These are phyloP conservation scores for Capreolus pygargus DNA, from an alignment of 2,113 vertebrate genomes.

Conservation along the genomic window DNA sequence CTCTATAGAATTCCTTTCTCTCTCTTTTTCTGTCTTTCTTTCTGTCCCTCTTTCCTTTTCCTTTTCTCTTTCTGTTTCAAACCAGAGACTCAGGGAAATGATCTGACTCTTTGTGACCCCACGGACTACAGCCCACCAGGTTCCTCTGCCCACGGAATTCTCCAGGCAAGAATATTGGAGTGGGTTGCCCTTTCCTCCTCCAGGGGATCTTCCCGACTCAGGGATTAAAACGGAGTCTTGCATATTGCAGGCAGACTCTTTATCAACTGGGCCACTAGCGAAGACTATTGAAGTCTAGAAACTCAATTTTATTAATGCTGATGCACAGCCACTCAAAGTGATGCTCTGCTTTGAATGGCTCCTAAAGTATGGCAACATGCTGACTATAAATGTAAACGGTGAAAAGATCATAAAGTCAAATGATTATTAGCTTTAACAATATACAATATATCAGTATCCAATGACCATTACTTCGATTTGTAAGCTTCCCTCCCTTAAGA, in stretches of 20 bases:
- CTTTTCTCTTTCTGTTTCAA: neutral
- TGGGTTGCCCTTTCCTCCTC: neutral
- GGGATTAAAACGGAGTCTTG: neutral
- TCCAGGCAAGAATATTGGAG: neutral
- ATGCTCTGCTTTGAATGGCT: neutral
- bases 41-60: accelerated
- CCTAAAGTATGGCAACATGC: neutral
- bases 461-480: neutral
- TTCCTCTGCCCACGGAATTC: neutral
- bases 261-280: neutral
- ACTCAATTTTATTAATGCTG: neutral
- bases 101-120: neutral
- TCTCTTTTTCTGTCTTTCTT: neutral
- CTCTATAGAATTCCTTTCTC: neutral
- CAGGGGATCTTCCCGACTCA: neutral
- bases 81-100: neutral
- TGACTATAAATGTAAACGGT: neutral
- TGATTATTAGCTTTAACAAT: neutral
- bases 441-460: neutral
- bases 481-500: neutral
- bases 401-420: neutral
- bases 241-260: neutral
- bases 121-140: neutral
- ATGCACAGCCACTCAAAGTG: neutral
- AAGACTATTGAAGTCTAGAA: neutral